These are phyloP conservation scores for Beaufortia kweichowensis DNA, from an alignment of 2,113 vertebrate genomes.

Conservation along the genomic window DNA sequence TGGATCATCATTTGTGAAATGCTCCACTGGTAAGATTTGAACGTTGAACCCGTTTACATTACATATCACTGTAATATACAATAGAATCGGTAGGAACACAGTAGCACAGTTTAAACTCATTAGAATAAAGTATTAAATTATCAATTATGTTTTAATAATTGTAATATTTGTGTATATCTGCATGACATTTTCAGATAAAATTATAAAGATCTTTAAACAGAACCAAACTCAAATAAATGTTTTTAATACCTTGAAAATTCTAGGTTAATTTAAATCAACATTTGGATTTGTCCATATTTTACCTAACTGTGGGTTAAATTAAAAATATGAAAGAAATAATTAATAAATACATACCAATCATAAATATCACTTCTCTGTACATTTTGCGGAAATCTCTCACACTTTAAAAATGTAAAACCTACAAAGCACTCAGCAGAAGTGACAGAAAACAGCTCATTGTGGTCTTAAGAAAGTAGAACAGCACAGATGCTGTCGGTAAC, in stretches of 20 bases:
- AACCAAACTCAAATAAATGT: not conserved
- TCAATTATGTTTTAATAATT: not conserved
- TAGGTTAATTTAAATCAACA: no score
- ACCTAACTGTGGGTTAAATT: no score
- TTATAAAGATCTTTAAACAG: no score
- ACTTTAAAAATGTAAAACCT: not conserved
- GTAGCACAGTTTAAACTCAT: not conserved
- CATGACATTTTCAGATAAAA: not conserved
- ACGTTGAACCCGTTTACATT: constrained; percentile 56
- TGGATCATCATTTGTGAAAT: constrained; percentile 35
- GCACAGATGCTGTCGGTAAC: not conserved
- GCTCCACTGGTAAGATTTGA: constrained; percentile 32
- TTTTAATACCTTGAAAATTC: no score
- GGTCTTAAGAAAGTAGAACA: constrained; percentile 21
- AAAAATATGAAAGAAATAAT: not conserved
- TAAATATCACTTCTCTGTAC: constrained; percentile 5
- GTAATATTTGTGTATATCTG: not conserved
- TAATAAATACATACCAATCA: constrained; percentile 19
- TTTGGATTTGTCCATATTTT: no score
- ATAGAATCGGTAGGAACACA: not conserved
- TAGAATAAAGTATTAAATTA: not conserved
- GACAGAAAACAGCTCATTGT: not conserved
- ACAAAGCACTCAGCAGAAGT: not conserved
- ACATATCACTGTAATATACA: constrained; percentile 46
- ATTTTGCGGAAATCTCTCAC: constrained; percentile 1